Evolutionary conservation across 2,888 invertebrate species (phyloP).

Genomic region (Epirrhoe alternata): DNA sequence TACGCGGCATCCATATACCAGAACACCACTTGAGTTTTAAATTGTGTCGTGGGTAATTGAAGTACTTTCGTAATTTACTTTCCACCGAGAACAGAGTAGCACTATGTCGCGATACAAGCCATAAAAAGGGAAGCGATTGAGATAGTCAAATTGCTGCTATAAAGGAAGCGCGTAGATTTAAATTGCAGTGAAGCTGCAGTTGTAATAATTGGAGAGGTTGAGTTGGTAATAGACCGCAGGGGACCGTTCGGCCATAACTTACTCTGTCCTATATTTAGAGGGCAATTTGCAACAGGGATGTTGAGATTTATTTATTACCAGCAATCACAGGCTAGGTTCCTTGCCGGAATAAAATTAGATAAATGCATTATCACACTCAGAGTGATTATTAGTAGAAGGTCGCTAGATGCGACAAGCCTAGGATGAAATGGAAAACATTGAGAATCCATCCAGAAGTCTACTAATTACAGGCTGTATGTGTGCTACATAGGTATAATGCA

Average conservation of each 20-base stretch:
- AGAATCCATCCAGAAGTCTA: too few species aligned
- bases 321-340: conserved; percentile 33
- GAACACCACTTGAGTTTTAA: too few species aligned
- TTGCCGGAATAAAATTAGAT: not conserved
- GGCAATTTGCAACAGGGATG: conserved; percentile 58
- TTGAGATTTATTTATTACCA: conserved; percentile 63
- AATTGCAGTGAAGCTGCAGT: conserved; percentile 68
- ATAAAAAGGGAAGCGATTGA: conserved; percentile 32
- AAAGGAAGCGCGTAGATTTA: conserved; percentile 68
- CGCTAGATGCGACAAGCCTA: too few species aligned
- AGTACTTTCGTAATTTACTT: not conserved
- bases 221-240: conserved; percentile 64
- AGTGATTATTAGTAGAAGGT: too few species aligned
- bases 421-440: too few species aligned
- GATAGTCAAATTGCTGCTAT: conserved; percentile 49
- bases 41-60: too few species aligned
- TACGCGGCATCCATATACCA: too few species aligned
- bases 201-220: conserved; percentile 69
- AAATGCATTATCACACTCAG: not conserved
- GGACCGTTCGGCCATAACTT: conserved; percentile 57
- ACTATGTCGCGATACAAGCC: too few species aligned
- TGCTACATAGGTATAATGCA: not conserved
- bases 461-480: not conserved
- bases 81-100: not conserved
- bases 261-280: conserved; percentile 66